Base-by-base conservation (phyloP, 2,888 invertebrate species). In the Camptogramma bilineatum region DNA sequence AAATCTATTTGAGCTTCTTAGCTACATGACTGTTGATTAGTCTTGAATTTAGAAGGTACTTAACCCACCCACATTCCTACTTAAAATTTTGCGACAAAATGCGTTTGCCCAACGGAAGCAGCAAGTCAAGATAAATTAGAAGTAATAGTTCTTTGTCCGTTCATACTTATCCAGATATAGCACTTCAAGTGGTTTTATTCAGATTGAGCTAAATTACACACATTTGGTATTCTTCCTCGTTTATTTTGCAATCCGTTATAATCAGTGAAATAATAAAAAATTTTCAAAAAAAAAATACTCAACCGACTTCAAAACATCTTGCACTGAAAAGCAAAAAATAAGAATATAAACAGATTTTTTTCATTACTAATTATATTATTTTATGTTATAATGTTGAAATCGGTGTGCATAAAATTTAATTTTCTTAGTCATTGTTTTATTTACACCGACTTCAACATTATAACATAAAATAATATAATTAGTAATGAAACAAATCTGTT, bases 101-200 rank as follows among this genome's bases (percentile, higher is more conserved):
- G 46, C 58, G 60, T 56, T 10, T 54, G 53, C 65, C 50, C 52
- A 70, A 63, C 53, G 42, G 59, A 63, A 55, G 10, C 53, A 59
- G 66, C 68, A 60, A 65, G 64, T 56, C 56, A 52, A 62, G 54
- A 68, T 68, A 69, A 72, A 67, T 69, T 58, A 69, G 62, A 57
- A 70, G 58, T 70, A 69, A 72, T 69, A 64, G 65, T 66, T 66
- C 67, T 69, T 66, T 68, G 65, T 65, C 65, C 55, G 56, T 47
- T 59, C 55, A 55, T 62, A 65, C 60, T 65, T 64, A 57, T 62
- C 56, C 61, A 64, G 56, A 64, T 68, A 63, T 63, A 62, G 64
- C 53, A 60, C 46, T 62, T 60, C 31, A 64, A 72, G 72, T 68
- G 66, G 58, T 55, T 55, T 67, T 56, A 50, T 63, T 52, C 59